Conservation (phyloP, 1,140 invertebrate species). For the Zaprionus davidi region DNA sequence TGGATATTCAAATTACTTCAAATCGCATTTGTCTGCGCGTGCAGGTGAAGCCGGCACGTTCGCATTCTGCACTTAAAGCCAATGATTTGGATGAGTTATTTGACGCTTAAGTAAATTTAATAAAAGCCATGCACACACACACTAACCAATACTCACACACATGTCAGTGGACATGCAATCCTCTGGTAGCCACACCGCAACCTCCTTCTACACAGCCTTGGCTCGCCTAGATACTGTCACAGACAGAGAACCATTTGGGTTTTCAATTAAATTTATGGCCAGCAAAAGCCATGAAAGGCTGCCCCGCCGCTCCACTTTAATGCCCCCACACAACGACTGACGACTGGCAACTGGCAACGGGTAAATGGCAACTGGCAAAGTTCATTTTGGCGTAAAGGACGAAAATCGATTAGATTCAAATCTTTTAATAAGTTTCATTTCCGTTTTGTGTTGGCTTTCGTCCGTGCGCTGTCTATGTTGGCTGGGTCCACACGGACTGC, state of each 20-base stretch:
- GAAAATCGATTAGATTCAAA: slow-evolving; percentile 84
- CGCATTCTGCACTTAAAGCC: slow-evolving; percentile 63
- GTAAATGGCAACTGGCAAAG: slow-evolving; percentile 55
- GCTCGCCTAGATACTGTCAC: slow-evolving; percentile 51
- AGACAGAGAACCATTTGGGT: slow-evolving; percentile 70
- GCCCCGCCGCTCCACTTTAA: slow-evolving; percentile 49
- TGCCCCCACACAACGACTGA: slow-evolving; percentile 32
- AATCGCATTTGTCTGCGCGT: slow-evolving; percentile 78
- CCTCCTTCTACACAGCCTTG: neutral
- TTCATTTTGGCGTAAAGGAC: slow-evolving; percentile 79
- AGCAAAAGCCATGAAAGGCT: slow-evolving; percentile 42
- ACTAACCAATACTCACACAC: neutral
- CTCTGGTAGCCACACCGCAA: slow-evolving; percentile 5
- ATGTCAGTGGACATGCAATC: slow-evolving; percentile 22
- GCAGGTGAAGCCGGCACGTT: slow-evolving; percentile 63
- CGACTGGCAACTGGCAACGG: slow-evolving; percentile 24
- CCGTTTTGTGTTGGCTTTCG: slow-evolving; percentile 78
- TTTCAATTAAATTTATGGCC: slow-evolving; percentile 82
- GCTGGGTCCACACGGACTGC: neutral
- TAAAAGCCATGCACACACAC: slow-evolving; percentile 57
- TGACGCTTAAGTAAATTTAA: slow-evolving; percentile 71
- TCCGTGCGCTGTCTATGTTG: slow-evolving; percentile 56
- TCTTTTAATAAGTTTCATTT: slow-evolving; percentile 84
- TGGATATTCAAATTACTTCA: slow-evolving; percentile 81
- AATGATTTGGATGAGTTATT: slow-evolving; percentile 56